Evolutionary conservation across 2,113 vertebrate genomes (phyloP), one percentile per base, ranked within the genome.

Genomic region (Sapajus apella): DNA sequence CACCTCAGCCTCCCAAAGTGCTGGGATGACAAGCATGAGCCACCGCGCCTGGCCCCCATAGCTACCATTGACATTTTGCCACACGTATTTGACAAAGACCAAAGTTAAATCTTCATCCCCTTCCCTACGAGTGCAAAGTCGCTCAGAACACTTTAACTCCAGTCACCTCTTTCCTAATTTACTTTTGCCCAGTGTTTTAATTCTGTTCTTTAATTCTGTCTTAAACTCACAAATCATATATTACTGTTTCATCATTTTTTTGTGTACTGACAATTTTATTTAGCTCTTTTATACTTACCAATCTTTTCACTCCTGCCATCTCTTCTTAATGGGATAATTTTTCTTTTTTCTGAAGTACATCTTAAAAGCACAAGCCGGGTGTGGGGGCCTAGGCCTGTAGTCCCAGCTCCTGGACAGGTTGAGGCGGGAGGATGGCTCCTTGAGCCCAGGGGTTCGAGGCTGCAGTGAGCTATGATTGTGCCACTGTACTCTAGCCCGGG

Each of bases 301-400:
- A 56, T 82, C 66, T 87, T 37, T 73, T 77, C 37, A 32, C 37
- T 95, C 20, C 55, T 93, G 73, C 64, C 50, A 68, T 30, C 55
- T 83, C 8, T 87, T 87, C 72, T 94, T 82, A 75, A 77, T 52
- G n/a, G 50, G 56, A 32, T 76, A 37, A 37, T 45, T 90, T 73
- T 87, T 80, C 72, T 93, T 96, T 66, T 86, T 93, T 45, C 73
- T 86, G 81, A 90, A 85, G 55, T 52, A 30, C 50, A 66, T 52
- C 47, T 64, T 61, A 90, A n/a, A 64, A 80, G 3, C 16, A 1
- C 43, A 76, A 47, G 40, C 75, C 2, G 4, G 43, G 7, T 68
- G 66, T 68, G 66, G 66, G 17, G 64, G 64, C 30, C 14, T 13
- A 66, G 27, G 64, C 27, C 64, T 66, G 64, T 35, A 76, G 73